Evolutionary conservation across 2,113 vertebrate genomes (phyloP), one percentile per base, ranked within the genome.

Genomic region (Callospermophilus lateralis): DNA sequence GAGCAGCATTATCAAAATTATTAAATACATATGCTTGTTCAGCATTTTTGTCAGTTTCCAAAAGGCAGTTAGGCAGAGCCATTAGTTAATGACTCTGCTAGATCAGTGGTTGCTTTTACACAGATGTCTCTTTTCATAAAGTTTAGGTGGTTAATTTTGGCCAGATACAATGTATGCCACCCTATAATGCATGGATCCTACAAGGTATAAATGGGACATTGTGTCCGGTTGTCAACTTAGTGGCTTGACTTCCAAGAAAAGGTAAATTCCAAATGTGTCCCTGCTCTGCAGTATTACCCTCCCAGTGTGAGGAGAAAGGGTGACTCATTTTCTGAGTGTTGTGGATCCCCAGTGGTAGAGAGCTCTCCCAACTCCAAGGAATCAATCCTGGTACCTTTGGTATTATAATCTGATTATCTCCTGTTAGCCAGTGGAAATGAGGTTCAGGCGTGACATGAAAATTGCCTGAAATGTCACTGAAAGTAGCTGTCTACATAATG

Each of bases 381-480:
- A 11, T 48, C 32, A 6, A 22, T 80, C 11, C 24, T 63, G 67
- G n/a, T 17, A n/a, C n/a, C 32, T 16, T 32, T 32, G 51, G 51
- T 17, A 16, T 15, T 53, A 1, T 45, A 51, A 84, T 65, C n/a
- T 11, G 22, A 51, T 93, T 63, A 74, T 22, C 70, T 34, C 37
- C 45, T 34, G 81, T 72, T 73, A 76, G 22, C 32, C 84, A 85
- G 61, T 37, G 42, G 67, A n/a, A 42, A 42, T 28, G 90, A 79
- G 72, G 79, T 39, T 10, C 48, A 84, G 58, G 30, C 26, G 6
- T 80, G 15, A 30, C 68, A 65, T 0, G 48, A 85, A 84, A 94
- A 94, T 83, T 39, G 86, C 24, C 74, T 32, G 32, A 83, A 77
- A 93, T 30, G 55, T 63, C 70, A 81, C 85, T 89, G n/a, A 73